These are phyloP conservation scores for Microcebus lehilahytsara DNA, from an alignment of 2,113 vertebrate species.

Conservation along the genomic window DNA sequence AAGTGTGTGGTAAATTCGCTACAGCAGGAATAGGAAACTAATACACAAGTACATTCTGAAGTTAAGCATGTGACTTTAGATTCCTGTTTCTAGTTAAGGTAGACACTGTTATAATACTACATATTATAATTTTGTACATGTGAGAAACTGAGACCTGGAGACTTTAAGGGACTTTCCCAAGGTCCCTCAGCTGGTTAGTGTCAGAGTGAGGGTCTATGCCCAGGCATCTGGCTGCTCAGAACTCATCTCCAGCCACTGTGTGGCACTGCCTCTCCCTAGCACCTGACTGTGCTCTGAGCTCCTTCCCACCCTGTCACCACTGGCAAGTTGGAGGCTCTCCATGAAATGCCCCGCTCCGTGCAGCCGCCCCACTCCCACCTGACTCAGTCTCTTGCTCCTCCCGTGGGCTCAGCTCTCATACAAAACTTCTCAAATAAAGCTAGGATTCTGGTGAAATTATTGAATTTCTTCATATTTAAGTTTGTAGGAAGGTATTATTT, in stretches of 20 bases:
- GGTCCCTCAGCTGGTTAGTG: neutral
- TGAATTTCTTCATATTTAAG: slow-evolving; percentile 40
- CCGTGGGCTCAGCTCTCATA: neutral
- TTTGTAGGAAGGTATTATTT: slow-evolving; percentile 3
- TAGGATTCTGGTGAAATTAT: slow-evolving; percentile 7
- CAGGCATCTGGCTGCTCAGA: neutral
- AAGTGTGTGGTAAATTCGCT: neutral
- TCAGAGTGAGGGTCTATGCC: neutral
- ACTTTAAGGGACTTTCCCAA: neutral
- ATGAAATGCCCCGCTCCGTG: neutral
- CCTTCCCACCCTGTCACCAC: neutral
- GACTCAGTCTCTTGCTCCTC: neutral
- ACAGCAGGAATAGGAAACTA: neutral
- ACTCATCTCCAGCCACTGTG: rapidly evolving
- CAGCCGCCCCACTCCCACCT: neutral
- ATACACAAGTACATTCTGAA: neutral
- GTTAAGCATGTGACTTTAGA: neutral
- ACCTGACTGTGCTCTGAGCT: neutral
- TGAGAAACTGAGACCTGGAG: neutral
- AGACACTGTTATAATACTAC: neutral
- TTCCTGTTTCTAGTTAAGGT: neutral
- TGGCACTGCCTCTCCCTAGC: rapidly evolving
- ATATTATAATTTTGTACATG: neutral
- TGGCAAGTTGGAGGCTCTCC: neutral
- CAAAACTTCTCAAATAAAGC: neutral